Evolutionary conservation across 1,140 invertebrate species (phyloP).

Genomic region (Drosophila bocqueti): DNA sequence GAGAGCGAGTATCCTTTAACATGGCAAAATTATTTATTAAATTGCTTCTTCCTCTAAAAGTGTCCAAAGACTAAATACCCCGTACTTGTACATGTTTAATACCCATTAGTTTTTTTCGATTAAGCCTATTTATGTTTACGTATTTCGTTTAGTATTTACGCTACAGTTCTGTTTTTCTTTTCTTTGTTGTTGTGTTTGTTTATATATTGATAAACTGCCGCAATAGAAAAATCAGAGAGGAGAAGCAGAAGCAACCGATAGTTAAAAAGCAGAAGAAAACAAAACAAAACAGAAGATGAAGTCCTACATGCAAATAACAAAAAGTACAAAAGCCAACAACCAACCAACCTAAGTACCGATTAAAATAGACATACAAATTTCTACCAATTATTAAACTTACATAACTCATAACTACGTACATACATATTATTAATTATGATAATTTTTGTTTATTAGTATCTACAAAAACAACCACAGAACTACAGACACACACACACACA

Average conservation of each 20-base stretch:
- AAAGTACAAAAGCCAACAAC: conserved; percentile 83
- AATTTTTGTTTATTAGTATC: conserved; percentile 65
- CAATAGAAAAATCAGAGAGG: conserved; percentile 26
- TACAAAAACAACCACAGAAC: conserved; percentile 53
- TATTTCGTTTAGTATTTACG: conserved; percentile 75
- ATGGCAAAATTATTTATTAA: neutral
- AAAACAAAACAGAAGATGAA: conserved; percentile 57
- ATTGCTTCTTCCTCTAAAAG: neutral
- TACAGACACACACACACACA: conserved; percentile 27
- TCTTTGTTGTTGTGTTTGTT: conserved; percentile 59
- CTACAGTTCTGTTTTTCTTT: conserved; percentile 34
- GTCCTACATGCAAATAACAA: conserved; percentile 84
- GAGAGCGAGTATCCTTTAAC: neutral
- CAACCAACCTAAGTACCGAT: conserved; percentile 83
- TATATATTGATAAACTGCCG: conserved; percentile 53
- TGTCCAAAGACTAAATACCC: neutral
- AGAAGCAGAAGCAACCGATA: conserved; percentile 2
- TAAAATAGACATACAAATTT: conserved; percentile 72
- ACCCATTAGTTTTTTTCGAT: conserved; percentile 60
- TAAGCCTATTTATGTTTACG: conserved; percentile 61
- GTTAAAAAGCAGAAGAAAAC: conserved; percentile 25
- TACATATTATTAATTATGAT: conserved; percentile 53
- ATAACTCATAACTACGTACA: conserved; percentile 57
- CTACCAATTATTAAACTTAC: conserved; percentile 49
- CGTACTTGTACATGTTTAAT: conserved; percentile 32